Evolutionary conservation across 2,797 vertebrate genomes (phyloP), one percentile per base, ranked within the genome.

Genomic region (Vireo griseus): DNA sequence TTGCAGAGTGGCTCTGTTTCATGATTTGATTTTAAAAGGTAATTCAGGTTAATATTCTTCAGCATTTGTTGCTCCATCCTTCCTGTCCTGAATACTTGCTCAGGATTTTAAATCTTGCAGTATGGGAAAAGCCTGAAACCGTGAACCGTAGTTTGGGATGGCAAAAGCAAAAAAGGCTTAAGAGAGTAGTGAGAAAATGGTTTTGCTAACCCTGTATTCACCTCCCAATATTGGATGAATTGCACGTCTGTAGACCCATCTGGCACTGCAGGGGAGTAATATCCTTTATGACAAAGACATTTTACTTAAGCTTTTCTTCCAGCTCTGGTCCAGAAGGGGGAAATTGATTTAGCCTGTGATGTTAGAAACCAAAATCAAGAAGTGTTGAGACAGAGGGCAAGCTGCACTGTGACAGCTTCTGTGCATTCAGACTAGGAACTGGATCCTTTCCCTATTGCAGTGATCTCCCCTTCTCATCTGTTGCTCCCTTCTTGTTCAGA

Each of bases 141-240:
- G 13, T 33, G 65, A 94, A 91, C 55, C 9, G 17, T 90, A 71
- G 24, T 48, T 44, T 86, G 71, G 63, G 61, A 84, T 35, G 72
- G 50, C 65, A 93, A 93, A 85, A 81, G 69, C 52, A 87, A 86
- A 82, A 90, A 78, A 81, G 44, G 17, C 79, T 80, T 84, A 52
- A 87, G 86, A 92, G 80, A 92, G 59, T 68, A 85, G 79, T 39
- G 62, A 86, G 91, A 69, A 96, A 96, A 95, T 92, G 65, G 29
- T 77, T 97, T 90, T 92, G 45, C 92, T 94, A 96, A 94, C 92
- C 90, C 77, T n/a, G 33, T 80, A 76, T 90, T 96, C 82, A 83
- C 86, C 94, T 88, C 89, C n/a, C 78, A 58, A 39, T 78, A 62
- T 3, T 77, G 83, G 91, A 93, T 89, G 93, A 94, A 95, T 93